Conservation (phyloP, 2,113 vertebrate species). For the Lepus americanus region DNA sequence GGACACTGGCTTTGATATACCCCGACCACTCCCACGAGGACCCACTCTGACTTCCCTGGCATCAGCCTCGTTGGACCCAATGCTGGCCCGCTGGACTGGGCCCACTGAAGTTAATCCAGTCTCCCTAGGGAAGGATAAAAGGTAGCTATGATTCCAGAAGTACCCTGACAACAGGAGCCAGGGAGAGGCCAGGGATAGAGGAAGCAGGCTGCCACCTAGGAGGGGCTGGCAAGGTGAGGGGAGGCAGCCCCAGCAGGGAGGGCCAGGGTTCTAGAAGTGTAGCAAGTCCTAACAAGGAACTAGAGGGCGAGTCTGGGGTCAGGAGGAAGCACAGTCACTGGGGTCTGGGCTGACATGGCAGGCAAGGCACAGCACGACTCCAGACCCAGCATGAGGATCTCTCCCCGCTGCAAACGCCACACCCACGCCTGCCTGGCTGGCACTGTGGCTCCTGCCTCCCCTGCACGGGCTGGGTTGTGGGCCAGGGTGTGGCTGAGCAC, state of each 20-base stretch:
- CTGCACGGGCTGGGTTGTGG: not conserved
- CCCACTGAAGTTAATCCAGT: not conserved
- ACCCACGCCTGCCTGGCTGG: not conserved
- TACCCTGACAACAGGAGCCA: not conserved
- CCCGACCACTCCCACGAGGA: not conserved
- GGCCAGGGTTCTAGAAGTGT: not conserved
- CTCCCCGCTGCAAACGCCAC: not conserved
- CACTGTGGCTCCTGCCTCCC: fast-evolving
- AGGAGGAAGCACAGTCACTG: not conserved
- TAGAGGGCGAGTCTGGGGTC: not conserved
- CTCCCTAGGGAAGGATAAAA: not conserved
- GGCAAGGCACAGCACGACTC: not conserved
- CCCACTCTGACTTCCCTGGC: not conserved
- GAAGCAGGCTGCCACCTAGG: not conserved
- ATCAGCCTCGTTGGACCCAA: not conserved
- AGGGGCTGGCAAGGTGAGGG: not conserved
- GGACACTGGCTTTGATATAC: not conserved
- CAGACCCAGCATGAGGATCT: fast-evolving
- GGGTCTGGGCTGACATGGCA: not conserved
- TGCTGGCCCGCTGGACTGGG: not conserved
- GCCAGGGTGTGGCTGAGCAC: not conserved
- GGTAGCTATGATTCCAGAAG: not conserved
- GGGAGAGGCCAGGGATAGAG: not conserved
- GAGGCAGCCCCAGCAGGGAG: not conserved
- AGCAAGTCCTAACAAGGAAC: not conserved